Evolutionary conservation across 2,888 invertebrate species (phyloP), one percentile per base, ranked within the genome.

Genomic region (Amphimallon solstitiale): DNA sequence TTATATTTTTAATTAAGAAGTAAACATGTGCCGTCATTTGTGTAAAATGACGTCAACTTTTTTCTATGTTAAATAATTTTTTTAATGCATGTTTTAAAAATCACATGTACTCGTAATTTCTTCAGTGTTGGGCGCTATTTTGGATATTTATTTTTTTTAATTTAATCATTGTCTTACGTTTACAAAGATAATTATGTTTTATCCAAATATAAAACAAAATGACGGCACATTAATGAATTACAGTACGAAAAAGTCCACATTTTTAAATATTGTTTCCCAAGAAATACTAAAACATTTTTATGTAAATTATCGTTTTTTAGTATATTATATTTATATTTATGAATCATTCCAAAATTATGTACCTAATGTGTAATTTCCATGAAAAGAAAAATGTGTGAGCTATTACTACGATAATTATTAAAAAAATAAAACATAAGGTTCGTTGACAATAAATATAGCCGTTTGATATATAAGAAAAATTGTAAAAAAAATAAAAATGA

Each of bases 391-490:
- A 80, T 45, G 78, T 80, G 80, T 76, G 79, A 79, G 75, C 76
- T 79, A 78, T 71, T 71, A 72, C n/a, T n/a, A n/a, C 9, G 9
- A 23, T 23, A 23, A 29, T 29, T 29, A 29, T 29, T 29, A 29
- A 29, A 29, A n/a, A n/a, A 29, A 29, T 29, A 29, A 29, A 75
- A 75, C 77, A 76, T 81, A 81, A 80, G 80, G 77, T 81, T 81
- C 79, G 81, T 82, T 81, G 82, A 82, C 82, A 82, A 82, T 82
- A 82, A n/a, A 82, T 73, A 78, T 82, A 82, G 81, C 79, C 81
- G 80, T 82, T 82, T 82, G 81, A 82, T 82, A 82, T 81, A 79
- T 29, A 29, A 29, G 29, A 29, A 29, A 29, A 29, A 29, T 3
- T 29, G 29, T 29, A 79, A 77, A 72, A 69, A 76, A 72, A 65